phyloP scores from a whole-genome alignment of 2,113 vertebrate species.

The Semnornis frantzii region DNA sequence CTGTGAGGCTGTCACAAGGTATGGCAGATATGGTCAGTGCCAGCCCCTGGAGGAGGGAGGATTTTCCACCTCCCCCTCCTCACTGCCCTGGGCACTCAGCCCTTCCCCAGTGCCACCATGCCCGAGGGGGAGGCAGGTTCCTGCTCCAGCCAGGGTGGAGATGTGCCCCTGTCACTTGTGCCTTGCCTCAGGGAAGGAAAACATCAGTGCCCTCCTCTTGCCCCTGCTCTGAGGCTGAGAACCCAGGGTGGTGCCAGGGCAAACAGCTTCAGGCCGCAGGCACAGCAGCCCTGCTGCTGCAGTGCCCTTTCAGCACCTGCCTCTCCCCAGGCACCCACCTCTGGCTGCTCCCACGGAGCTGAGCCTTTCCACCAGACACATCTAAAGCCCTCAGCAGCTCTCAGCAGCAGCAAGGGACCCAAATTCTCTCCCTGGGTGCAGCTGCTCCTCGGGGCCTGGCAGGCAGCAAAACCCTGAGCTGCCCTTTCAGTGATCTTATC shows the following conservation, averaged over 20 bases:
- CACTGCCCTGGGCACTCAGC: not conserved
- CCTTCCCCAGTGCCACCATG: not conserved
- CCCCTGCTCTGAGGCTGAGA: not conserved
- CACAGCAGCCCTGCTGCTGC: not conserved
- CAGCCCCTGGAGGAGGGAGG: not conserved
- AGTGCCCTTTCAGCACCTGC: rapidly evolving
- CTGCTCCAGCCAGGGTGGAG: not conserved
- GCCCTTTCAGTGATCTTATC: not conserved
- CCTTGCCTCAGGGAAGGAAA: not conserved
- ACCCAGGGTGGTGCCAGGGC: rapidly evolving
- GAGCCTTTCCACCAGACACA: not conserved
- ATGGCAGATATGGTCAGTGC: not conserved
- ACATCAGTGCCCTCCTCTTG: not conserved
- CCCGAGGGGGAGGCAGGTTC: not conserved
- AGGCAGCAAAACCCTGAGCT: not conserved
- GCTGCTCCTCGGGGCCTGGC: not conserved
- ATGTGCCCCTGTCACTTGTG: not conserved
- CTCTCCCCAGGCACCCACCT: not conserved
- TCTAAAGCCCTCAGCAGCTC: not conserved
- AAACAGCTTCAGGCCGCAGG: not conserved
- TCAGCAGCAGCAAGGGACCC: not conserved
- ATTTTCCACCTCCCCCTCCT: not conserved
- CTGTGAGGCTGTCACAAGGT: too few species aligned
- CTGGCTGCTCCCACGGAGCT: not conserved
- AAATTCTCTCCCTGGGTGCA: not conserved